phyloP scores from a whole-genome alignment of 2,888 invertebrate species.

The Argyra leucocephala region DNA sequence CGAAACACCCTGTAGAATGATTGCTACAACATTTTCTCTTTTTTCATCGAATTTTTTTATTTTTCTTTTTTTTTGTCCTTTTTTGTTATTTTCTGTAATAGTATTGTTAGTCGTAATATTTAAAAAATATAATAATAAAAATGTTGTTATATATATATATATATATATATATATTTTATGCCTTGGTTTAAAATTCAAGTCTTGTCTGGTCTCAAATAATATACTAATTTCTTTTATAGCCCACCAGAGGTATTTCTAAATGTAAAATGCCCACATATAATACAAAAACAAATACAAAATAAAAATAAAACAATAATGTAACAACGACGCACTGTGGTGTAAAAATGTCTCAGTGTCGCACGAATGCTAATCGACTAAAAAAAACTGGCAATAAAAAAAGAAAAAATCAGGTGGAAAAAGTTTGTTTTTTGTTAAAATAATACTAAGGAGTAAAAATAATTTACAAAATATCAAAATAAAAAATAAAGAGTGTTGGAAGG shows the following conservation, averaged over 20 bases:
- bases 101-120: too few species aligned
- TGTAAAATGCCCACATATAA: slow-evolving; percentile 1
- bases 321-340: neutral
- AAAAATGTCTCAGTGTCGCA: neutral
- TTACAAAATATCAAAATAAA: too few species aligned
- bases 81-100: neutral
- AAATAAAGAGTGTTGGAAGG: too few species aligned
- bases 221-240: slow-evolving; percentile 6
- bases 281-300: neutral
- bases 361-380: neutral
- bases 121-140: too few species aligned
- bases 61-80: neutral
- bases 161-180: too few species aligned
- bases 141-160: too few species aligned
- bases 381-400: neutral
- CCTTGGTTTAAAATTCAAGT: neutral
- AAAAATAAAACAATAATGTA: neutral
- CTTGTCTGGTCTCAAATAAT: slow-evolving; percentile 4
- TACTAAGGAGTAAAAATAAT: too few species aligned
- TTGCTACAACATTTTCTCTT: too few species aligned
- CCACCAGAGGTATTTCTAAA: neutral
- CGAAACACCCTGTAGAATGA: too few species aligned
- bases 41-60: neutral
- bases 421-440: neutral
- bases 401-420: neutral